Conservation (phyloP, 2,113 vertebrate species). For the Microtus pennsylvanicus region DNA sequence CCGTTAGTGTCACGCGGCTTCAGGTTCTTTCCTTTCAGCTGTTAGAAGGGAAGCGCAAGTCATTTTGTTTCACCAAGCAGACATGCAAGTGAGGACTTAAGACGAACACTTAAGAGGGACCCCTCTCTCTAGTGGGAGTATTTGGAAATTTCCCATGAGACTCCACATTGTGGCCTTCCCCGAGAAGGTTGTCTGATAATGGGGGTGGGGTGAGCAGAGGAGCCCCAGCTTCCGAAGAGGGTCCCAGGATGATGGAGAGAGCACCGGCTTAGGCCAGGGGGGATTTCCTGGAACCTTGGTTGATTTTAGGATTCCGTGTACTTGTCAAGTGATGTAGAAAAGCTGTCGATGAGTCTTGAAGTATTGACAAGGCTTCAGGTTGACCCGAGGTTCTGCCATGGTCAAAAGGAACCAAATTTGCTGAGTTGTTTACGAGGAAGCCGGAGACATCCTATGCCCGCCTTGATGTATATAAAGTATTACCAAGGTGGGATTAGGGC, state of each 20-base stretch:
- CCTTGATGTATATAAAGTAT: not conserved
- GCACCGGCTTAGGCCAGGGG: not conserved
- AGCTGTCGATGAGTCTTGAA: not conserved
- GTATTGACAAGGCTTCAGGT: not conserved
- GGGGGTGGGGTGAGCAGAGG: fast-evolving
- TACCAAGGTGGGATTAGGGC: not conserved
- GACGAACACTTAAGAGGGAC: slow-evolving; percentile 62
- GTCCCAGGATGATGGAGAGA: not conserved
- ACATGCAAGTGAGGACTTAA: slow-evolving; percentile 59
- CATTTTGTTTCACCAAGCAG: slow-evolving; percentile 64
- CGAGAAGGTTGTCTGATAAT: not conserved
- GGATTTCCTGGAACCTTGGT: not conserved
- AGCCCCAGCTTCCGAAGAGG: not conserved
- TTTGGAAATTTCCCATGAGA: not conserved
- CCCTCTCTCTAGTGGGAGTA: slow-evolving; percentile 43
- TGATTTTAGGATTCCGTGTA: slow-evolving; percentile 6
- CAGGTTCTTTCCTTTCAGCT: slow-evolving; percentile 70
- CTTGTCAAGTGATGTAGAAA: slow-evolving; percentile 56
- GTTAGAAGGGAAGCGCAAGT: slow-evolving; percentile 70
- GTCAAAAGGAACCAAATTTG: not conserved
- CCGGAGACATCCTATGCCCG: not conserved
- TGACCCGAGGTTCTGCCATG: not conserved
- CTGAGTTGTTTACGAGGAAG: not conserved
- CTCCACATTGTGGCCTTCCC: not conserved
- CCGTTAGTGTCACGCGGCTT: slow-evolving; percentile 79